Percentiles rank a stretch among this genome's conserved stretches.
Conservation (phyloP, 2,888 invertebrate species). For the Drosophila tanythrix region DNA sequence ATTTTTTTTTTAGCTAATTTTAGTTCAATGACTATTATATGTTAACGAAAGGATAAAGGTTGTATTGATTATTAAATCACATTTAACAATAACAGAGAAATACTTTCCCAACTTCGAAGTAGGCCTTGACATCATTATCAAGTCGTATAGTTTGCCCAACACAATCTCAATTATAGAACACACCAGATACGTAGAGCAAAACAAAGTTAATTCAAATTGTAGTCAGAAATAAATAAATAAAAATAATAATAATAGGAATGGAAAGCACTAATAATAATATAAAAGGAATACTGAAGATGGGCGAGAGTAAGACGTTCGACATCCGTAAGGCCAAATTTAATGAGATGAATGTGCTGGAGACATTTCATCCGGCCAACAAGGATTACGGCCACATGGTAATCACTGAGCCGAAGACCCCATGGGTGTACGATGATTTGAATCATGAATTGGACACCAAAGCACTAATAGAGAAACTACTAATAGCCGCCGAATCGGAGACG, state of each 20-base stretch:
- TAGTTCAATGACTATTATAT: too few species aligned
- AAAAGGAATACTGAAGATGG: conserved; percentile 41
- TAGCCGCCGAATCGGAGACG: conserved; percentile 80
- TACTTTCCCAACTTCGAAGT: neutral
- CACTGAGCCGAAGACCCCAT: conserved; percentile 98
- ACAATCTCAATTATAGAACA: neutral
- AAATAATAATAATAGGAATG: conserved; percentile 5
- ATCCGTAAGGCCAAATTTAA: conserved; percentile 92
- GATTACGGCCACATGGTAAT: conserved; percentile 99
- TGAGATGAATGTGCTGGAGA: conserved; percentile 99
- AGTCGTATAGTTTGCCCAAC: neutral
- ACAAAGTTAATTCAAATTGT: neutral
- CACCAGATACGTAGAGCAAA: neutral
- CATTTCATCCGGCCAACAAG: conserved; percentile 98
- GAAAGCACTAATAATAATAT: neutral
- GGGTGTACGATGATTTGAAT: conserved; percentile 87
- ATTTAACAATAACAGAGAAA: neutral
- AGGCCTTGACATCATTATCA: neutral
- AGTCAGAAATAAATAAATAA: neutral
- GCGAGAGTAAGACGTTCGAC: conserved; percentile 11
- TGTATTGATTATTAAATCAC: neutral
- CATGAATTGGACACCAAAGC: conserved; percentile 89
- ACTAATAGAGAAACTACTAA: conserved; percentile 89
- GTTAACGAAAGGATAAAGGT: too few species aligned
- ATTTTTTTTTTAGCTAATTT: too few species aligned